Conservation (phyloP, 2,797 vertebrate genomes). For the Lagodon rhomboides region DNA sequence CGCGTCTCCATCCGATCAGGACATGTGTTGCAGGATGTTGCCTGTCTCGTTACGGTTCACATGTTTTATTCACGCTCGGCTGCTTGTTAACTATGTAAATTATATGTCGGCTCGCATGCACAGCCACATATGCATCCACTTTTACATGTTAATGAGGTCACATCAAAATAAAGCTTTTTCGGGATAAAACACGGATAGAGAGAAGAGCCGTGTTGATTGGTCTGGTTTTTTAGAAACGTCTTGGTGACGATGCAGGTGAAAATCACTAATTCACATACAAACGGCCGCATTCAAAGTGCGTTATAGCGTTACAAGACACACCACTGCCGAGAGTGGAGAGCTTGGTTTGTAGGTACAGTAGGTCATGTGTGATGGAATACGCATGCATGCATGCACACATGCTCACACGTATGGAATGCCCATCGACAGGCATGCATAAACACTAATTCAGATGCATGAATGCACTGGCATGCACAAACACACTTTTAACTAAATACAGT, state of each 20-base stretch:
- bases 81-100: slow-evolving; percentile 80
- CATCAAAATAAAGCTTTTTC: slow-evolving; percentile 38
- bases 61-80: slow-evolving; percentile 74
- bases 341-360: slow-evolving; percentile 13
- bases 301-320: slow-evolving; percentile 10
- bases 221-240: slow-evolving; percentile 23
- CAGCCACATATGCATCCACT: slow-evolving; percentile 78
- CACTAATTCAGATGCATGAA: slow-evolving; percentile 37
- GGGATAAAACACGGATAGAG: slow-evolving; percentile 24
- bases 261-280: neutral
- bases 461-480: slow-evolving; percentile 43
- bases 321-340: neutral
- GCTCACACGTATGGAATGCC: slow-evolving; percentile 65
- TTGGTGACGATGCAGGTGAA: slow-evolving; percentile 2
- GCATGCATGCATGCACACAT: slow-evolving; percentile 54
- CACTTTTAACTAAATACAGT: slow-evolving; percentile 22
- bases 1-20: slow-evolving; percentile 36
- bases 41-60: slow-evolving; percentile 69
- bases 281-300: neutral
- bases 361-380: slow-evolving; percentile 57
- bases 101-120: slow-evolving; percentile 79
- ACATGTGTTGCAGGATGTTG: slow-evolving; percentile 77
- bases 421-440: slow-evolving; percentile 49
- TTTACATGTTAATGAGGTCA: slow-evolving; percentile 81
- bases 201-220: slow-evolving; percentile 1